These are phyloP conservation scores for Myopa testacea DNA, from an alignment of 2,888 invertebrate species.

Conservation along the genomic window DNA sequence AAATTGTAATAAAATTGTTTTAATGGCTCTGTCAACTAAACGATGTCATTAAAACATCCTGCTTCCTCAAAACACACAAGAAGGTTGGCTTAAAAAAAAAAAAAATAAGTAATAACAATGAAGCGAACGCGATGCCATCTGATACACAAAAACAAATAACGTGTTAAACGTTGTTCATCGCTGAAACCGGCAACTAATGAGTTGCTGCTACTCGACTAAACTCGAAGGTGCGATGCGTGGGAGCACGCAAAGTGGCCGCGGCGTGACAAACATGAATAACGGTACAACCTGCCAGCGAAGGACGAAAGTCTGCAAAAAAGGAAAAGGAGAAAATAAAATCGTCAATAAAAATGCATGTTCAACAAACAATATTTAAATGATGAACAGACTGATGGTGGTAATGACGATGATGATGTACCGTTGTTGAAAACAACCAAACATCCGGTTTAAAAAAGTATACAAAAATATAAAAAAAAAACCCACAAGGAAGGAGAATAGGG, in stretches of 20 bases:
- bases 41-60: not conserved
- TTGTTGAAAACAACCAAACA: conserved; percentile 20
- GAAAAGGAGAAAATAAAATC: not conserved
- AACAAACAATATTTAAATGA: conserved; percentile 1
- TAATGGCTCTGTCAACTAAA: not conserved
- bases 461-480: conserved; percentile 2
- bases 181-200: conserved; percentile 17
- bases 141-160: conserved; percentile 16
- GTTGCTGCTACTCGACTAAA: conserved; percentile 20
- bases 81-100: not conserved
- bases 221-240: conserved; percentile 1
- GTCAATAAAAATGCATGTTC: conserved; percentile 7
- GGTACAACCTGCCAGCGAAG: not conserved
- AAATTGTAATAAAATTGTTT: not conserved
- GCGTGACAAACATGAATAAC: not conserved
- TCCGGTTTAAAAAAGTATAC: conserved; percentile 15
- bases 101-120: not conserved
- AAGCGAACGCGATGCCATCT: not conserved
- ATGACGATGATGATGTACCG: not conserved
- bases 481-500: not conserved
- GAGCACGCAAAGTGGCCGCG: not conserved
- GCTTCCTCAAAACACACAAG: not conserved
- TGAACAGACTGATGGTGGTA: not conserved
- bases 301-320: too few relatives aligned
- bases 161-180: conserved; percentile 12